A percentile compares a stretch with the other conserved stretches of the same genome.
phyloP scores from a whole-genome alignment of 2,113 vertebrate genomes.

The Acrocephalus arundinaceus region DNA sequence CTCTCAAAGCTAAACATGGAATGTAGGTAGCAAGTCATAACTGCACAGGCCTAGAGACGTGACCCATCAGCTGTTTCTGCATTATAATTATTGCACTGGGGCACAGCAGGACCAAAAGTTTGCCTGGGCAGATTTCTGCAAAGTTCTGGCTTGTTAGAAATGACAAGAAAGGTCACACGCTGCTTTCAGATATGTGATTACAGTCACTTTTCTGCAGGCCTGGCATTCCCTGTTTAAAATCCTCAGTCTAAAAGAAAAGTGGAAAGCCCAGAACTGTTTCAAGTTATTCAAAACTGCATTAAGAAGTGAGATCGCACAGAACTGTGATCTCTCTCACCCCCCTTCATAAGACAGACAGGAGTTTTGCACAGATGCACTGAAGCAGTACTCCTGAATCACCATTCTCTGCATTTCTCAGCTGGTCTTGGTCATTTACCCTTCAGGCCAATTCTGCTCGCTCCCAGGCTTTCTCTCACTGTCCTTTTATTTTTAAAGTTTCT shows the following conservation, averaged over 20 bases:
- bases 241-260: background rate
- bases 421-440: background rate
- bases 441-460: conserved; percentile 6
- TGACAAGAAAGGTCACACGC: background rate
- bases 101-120: conserved; percentile 33
- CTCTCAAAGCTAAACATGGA: conserved; percentile 56
- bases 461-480: background rate
- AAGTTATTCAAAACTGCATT: background rate
- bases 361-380: background rate
- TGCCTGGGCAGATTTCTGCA: background rate
- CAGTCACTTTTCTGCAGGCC: background rate
- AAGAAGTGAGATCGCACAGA: background rate
- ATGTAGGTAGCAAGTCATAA: conserved; percentile 68
- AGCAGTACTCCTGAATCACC: background rate
- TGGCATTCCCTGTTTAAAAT: background rate
- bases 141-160: conserved; percentile 2
- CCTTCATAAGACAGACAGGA: background rate
- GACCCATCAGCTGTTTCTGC: conserved; percentile 58
- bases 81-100: conserved; percentile 42
- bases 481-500: conserved; percentile 38
- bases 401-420: background rate
- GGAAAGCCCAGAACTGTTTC: background rate
- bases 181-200: background rate
- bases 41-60: conserved; percentile 10
- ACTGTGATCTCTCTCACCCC: background rate